Percentiles rank a stretch among this genome's conserved stretches.
Evolutionary conservation across 2,797 vertebrate species (phyloP).

Genomic region (Chromis chromis): DNA sequence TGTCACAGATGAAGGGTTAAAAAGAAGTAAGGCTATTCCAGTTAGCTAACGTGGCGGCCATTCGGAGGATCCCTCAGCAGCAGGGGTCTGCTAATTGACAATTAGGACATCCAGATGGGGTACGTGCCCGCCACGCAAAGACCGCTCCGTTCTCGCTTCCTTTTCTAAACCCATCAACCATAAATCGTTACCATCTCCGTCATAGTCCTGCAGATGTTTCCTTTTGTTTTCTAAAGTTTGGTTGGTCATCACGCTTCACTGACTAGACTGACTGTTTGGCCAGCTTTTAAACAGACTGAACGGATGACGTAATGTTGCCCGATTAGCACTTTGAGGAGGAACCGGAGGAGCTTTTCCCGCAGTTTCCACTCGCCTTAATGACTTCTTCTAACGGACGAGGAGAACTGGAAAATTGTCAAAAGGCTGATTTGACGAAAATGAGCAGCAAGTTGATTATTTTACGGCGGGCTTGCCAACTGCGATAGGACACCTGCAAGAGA

Average conservation of each 20-base stretch:
- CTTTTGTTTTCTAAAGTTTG: conserved; percentile 35
- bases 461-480: conserved; percentile 16
- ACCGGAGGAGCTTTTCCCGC: conserved; percentile 12
- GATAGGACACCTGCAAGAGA: conserved; percentile 62
- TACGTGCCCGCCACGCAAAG: conserved; percentile 59
- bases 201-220: conserved; percentile 22
- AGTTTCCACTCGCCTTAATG: conserved; percentile 28
- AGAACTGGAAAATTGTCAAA: conserved; percentile 36
- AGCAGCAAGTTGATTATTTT: conserved; percentile 53
- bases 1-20: conserved; percentile 1
- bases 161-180: conserved; percentile 15
- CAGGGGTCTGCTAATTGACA: conserved; percentile 69
- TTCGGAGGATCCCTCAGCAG: conserved; percentile 60
- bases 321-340: conserved; percentile 12
- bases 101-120: conserved; percentile 76
- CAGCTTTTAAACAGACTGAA: conserved; percentile 33
- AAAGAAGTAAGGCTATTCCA: conserved; percentile 29
- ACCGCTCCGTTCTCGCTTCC: conserved; percentile 10
- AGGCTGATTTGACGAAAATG: conserved; percentile 37
- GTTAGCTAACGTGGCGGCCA: conserved; percentile 40
- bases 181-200: conserved; percentile 39
- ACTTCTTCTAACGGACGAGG: conserved; percentile 4
- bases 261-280: conserved; percentile 26
- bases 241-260: conserved; percentile 26
- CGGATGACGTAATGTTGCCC: conserved; percentile 41